Conservation (phyloP, 2,888 invertebrate species). For the Stenotaenia linearis region DNA sequence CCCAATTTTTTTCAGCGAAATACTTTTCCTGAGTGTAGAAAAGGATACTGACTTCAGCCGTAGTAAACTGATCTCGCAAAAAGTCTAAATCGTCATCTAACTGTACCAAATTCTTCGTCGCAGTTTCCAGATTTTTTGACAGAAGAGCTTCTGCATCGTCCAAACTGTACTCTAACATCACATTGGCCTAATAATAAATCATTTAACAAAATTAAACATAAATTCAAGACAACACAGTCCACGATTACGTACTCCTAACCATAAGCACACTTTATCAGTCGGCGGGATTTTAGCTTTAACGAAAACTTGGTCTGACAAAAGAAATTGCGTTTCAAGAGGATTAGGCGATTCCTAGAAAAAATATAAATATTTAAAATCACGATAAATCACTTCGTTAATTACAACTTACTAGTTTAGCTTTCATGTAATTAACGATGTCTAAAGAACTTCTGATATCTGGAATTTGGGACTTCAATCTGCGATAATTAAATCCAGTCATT, state of each 20-base stretch:
- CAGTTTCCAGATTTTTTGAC: conserved; percentile 73
- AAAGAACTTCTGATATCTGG: conserved; percentile 89
- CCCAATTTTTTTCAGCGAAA: not conserved
- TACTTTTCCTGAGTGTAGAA: not conserved
- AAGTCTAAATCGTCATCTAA: conserved; percentile 92
- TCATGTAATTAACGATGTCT: conserved; percentile 84
- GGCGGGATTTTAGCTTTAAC: conserved; percentile 79
- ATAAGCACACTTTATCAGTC: conserved; percentile 74
- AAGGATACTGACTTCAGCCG: conserved; percentile 80
- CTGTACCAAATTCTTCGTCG: conserved; percentile 72
- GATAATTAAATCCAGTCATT: no score
- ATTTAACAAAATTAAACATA: not conserved
- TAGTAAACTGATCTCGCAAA: conserved; percentile 93
- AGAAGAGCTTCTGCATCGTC: conserved; percentile 82
- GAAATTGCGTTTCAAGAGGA: conserved; percentile 78
- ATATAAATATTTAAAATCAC: not conserved
- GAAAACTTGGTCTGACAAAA: conserved; percentile 87
- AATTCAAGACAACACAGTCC: not conserved
- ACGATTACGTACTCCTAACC: conserved; percentile 55
- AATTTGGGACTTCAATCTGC: conserved; percentile 74
- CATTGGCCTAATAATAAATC: conserved; percentile 61
- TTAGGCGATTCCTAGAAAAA: conserved; percentile 51
- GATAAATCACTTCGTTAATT: not conserved
- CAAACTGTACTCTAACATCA: conserved; percentile 92
- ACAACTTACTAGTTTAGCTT: conserved; percentile 59